Evolutionary conservation across 2,797 vertebrate species (phyloP), one percentile per base, ranked within the genome.

Genomic region (Coregonus suidteri): DNA sequence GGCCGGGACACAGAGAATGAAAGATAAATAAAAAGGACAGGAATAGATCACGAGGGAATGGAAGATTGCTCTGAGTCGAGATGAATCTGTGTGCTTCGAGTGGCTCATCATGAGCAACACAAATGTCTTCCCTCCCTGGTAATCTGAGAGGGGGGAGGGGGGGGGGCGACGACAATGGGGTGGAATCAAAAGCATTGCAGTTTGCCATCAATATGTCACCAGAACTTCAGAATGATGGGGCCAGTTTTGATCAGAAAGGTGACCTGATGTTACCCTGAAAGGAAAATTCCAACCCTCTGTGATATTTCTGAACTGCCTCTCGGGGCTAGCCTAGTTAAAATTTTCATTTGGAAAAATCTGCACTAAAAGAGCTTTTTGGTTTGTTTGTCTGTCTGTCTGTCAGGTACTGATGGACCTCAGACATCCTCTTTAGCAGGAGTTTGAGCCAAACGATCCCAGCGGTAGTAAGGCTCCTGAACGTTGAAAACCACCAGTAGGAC

Each of bases 51-150:
- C 13, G 56, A 34, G 31, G 15, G 14, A 73, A 25, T 25, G 59
- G 67, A 37, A 41, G 64, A 74, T 74, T 4, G n/a, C 35, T 74
- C 20, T 71, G 16, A 34, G n/a, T 74, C 53, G 70, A 62, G 75
- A 59, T 62, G 4, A 15, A 71, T 76, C 67, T 41, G 15, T 51
- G 20, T 16, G 35, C 35, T 31, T 41, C 41, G 41, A 35, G 4
- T 34, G 56, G 56, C 15, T 70, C 25, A 7, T 51, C 35, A 53
- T 56, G 41, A 25, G 47, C 65, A 13, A 69, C 16, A 0, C 53
- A 54, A 47, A 56, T 0, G 7, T 53, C 6, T 78, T 72, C 7
- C 53, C 56, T 52, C 51, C 73, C 35, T 64, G 1, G 34, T 74
- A 75, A 75, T 72, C 72, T 51, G 53, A 20, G 67, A 18, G 73